Conservation (phyloP, 2,888 invertebrate genomes). For the Tryphoninae sp. region DNA sequence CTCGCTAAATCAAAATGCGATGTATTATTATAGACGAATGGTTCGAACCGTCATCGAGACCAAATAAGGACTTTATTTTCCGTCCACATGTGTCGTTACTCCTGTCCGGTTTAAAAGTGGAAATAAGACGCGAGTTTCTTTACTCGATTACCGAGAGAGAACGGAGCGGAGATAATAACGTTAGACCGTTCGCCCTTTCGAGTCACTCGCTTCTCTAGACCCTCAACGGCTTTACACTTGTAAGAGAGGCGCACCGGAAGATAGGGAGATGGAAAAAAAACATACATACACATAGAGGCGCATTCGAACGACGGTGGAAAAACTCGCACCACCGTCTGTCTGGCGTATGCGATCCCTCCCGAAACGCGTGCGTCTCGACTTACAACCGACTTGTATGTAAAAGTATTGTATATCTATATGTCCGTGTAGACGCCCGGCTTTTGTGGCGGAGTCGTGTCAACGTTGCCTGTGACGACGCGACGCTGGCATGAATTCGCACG, state of each 20-base stretch:
- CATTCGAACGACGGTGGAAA: slow-evolving; percentile 25
- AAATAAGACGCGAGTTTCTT: slow-evolving; percentile 1
- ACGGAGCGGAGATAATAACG: slow-evolving; percentile 27
- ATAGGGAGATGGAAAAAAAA: slow-evolving; percentile 19
- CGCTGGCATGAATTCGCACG: slow-evolving; percentile 22
- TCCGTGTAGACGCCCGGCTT: background rate
- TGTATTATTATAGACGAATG: background rate
- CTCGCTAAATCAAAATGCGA: slow-evolving; percentile 27
- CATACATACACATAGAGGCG: background rate
- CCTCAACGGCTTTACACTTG: slow-evolving; percentile 13
- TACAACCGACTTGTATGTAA: background rate
- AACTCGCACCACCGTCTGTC: slow-evolving; percentile 31
- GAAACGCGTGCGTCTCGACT: slow-evolving; percentile 26
- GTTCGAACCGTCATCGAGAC: slow-evolving; percentile 9
- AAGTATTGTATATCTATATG: background rate
- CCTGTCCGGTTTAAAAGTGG: background rate
- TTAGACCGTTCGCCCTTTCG: slow-evolving; percentile 30
- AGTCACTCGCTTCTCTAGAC: slow-evolving; percentile 1
- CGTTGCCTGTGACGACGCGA: slow-evolving; percentile 9
- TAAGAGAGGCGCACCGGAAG: background rate
- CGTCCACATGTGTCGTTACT: background rate
- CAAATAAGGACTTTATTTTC: background rate
- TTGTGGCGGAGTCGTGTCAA: background rate
- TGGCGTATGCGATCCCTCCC: slow-evolving; percentile 14
- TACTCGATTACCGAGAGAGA: slow-evolving; percentile 13